Conservation (phyloP, 2,888 invertebrate genomes). For the Diogma glabrata region DNA sequence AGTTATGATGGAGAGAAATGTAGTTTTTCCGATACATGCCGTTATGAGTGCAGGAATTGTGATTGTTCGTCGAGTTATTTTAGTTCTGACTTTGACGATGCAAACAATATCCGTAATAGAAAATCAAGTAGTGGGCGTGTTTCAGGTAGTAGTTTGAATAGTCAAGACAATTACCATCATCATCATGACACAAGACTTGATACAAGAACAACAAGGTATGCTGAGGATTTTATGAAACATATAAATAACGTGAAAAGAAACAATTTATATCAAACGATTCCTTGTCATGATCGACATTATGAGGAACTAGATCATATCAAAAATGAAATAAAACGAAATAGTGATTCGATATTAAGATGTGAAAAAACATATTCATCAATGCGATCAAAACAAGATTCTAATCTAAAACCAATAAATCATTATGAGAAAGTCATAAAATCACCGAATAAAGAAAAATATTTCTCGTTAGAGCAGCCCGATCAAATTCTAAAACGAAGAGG, state of each 20-base stretch:
- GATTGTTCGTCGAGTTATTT: slow-evolving; percentile 37
- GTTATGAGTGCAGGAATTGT: slow-evolving; percentile 32
- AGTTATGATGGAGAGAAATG: slow-evolving; percentile 34
- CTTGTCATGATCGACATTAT: slow-evolving; percentile 1
- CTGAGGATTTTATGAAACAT: slow-evolving; percentile 37
- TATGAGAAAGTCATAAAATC: too few species aligned
- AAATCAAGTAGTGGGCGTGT: slow-evolving; percentile 14
- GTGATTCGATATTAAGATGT: too few species aligned
- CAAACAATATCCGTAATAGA: slow-evolving; percentile 26
- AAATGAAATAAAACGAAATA: not conserved
- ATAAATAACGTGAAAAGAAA: slow-evolving; percentile 36
- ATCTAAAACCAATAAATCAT: too few species aligned
- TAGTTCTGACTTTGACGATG: slow-evolving; percentile 36
- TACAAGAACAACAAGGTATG: slow-evolving; percentile 23
- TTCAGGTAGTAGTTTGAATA: not conserved
- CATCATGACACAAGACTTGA: slow-evolving; percentile 23
- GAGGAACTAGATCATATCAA: slow-evolving; percentile 2
- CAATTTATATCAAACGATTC: slow-evolving; percentile 29
- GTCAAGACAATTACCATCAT: not conserved
- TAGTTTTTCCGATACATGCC: slow-evolving; percentile 35
- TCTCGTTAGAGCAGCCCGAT: too few species aligned
- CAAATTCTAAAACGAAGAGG: not conserved
- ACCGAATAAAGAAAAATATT: too few species aligned
- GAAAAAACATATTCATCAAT: too few species aligned
- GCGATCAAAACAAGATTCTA: too few species aligned